These are phyloP conservation scores for Drosophila albomicans DNA, from an alignment of 1,140 invertebrate genomes.

Conservation along the genomic window DNA sequence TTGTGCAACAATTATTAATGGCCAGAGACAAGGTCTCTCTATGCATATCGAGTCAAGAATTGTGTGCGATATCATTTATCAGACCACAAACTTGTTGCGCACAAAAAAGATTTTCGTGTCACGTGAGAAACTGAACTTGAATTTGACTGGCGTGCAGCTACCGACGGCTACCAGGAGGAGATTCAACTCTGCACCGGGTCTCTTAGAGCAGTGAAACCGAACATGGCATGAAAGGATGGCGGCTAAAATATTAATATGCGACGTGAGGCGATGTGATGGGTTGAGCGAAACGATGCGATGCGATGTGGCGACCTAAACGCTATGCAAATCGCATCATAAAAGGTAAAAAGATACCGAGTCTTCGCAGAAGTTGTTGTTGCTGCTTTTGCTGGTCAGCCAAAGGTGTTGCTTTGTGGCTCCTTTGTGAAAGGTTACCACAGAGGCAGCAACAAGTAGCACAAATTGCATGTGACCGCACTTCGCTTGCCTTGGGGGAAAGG, in stretches of 20 bases:
- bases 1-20: constrained; percentile 73
- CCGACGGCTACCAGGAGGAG: constrained; percentile 42
- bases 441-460: constrained; percentile 69
- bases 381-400: constrained; percentile 42
- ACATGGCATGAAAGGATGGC: constrained; percentile 74
- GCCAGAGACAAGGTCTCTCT: constrained; percentile 55
- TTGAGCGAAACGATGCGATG: constrained; percentile 28
- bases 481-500: neutral
- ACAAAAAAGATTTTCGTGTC: constrained; percentile 84
- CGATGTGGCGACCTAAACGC: constrained; percentile 68
- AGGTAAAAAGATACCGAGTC: constrained; percentile 58
- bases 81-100: constrained; percentile 79
- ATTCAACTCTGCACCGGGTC: neutral
- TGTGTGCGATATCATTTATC: constrained; percentile 80
- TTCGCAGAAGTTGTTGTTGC: constrained; percentile 23
- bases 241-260: constrained; percentile 70
- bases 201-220: constrained; percentile 67
- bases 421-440: constrained; percentile 49
- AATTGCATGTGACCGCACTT: constrained; percentile 47
- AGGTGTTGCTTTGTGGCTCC: constrained; percentile 53
- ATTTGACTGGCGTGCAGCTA: constrained; percentile 51
- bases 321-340: constrained; percentile 74
- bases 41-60: constrained; percentile 72
- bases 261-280: constrained; percentile 39
- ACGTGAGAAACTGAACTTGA: constrained; percentile 60